A percentile compares a stretch with the other conserved stretches of the same genome.
Conservation (phyloP, 2,888 invertebrate genomes). For the Microctonus aethiopoides region DNA sequence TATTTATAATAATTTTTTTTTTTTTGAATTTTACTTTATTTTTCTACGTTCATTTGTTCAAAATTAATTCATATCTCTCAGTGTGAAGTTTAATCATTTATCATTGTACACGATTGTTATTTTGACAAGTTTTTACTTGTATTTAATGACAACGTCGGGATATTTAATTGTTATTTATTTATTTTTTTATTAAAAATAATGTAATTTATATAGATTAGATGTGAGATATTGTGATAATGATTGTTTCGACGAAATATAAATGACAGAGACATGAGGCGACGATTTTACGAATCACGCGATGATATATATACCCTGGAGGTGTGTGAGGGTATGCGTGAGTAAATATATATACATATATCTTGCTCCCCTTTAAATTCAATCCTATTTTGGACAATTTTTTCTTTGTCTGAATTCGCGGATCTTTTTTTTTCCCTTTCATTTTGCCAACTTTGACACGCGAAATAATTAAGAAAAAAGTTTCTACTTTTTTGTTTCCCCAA, state of each 20-base stretch:
- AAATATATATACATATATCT: neutral
- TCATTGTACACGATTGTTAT: neutral
- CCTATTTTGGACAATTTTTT: neutral
- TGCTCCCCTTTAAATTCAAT: neutral
- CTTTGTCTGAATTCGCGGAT: neutral
- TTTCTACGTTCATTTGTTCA: neutral
- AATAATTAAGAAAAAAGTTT: neutral
- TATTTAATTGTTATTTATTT: neutral
- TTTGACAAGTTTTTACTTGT: neutral
- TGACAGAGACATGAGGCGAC: slow-evolving; percentile 18
- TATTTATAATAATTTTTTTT: neutral
- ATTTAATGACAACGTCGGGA: no score
- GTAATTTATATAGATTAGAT: slow-evolving; percentile 19
- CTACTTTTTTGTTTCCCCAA: neutral
- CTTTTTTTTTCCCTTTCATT: neutral
- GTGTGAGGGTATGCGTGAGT: slow-evolving; percentile 23
- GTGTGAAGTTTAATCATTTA: neutral
- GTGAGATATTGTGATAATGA: slow-evolving; percentile 49
- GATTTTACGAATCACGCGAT: slow-evolving; percentile 20
- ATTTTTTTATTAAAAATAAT: neutral
- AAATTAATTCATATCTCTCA: neutral
- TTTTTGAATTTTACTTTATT: neutral
- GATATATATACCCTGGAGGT: slow-evolving; percentile 1
- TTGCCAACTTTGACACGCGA: neutral
- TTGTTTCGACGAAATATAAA: slow-evolving; percentile 48